Conservation (phyloP, 2,888 invertebrate species). For the Xestia sexstrigata region DNA sequence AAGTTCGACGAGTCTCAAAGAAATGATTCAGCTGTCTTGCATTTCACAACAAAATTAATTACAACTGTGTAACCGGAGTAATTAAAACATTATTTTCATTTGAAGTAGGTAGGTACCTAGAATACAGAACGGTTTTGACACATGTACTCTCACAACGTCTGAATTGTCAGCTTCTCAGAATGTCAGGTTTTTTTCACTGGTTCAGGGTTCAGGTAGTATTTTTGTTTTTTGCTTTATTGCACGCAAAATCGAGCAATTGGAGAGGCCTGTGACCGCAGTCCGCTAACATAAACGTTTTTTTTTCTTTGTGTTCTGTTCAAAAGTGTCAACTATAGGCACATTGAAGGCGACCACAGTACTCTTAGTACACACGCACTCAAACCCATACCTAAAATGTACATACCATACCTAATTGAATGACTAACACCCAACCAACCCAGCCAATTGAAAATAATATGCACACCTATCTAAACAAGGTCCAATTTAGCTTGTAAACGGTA, state of each 20-base stretch:
- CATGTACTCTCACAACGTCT: not conserved
- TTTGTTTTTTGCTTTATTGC: not conserved
- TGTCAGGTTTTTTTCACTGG: not conserved
- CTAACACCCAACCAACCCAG: conserved; percentile 25
- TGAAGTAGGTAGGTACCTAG: too few species aligned
- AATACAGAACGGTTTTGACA: not conserved
- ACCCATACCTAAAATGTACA: conserved; percentile 27
- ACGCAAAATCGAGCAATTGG: not conserved
- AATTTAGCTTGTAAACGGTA: conserved; percentile 21
- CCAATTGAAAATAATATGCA: conserved; percentile 44
- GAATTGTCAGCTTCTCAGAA: not conserved
- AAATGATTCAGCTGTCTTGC: not conserved
- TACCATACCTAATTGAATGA: conserved; percentile 50
- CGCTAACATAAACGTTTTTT: not conserved
- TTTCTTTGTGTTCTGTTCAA: conserved; percentile 25
- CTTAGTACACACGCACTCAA: conserved; percentile 33
- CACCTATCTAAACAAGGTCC: not conserved
- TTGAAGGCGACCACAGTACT: not conserved
- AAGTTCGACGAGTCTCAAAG: not conserved
- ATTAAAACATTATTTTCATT: too few species aligned
- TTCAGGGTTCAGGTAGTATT: not conserved
- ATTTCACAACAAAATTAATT: not conserved
- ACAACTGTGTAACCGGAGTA: not conserved
- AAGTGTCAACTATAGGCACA: not conserved
- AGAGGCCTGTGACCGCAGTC: not conserved